phyloP scores from a whole-genome alignment of 2,113 vertebrate genomes.

The Origma solitaria region DNA sequence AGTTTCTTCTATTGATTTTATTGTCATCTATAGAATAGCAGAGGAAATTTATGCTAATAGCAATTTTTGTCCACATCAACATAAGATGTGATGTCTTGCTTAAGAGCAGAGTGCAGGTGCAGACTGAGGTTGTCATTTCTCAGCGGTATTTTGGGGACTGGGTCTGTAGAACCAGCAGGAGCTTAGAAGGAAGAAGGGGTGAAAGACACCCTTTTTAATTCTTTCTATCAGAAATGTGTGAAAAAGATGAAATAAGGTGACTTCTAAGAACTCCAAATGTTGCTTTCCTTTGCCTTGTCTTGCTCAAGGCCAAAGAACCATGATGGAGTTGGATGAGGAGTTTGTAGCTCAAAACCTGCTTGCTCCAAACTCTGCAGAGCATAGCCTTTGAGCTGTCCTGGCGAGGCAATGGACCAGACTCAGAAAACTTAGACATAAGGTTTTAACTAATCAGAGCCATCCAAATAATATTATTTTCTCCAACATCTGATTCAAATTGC shows the following conservation, averaged over 20 bases:
- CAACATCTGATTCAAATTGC: not conserved
- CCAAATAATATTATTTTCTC: not conserved
- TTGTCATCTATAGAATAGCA: not conserved
- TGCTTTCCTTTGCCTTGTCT: not conserved
- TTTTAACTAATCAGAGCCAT: not conserved
- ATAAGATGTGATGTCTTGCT: not conserved
- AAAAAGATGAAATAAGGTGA: not conserved
- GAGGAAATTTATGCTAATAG: not conserved
- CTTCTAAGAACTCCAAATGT: not conserved
- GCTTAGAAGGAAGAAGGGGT: not conserved
- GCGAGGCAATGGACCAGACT: not conserved
- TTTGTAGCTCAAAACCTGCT: not conserved
- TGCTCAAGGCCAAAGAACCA: not conserved
- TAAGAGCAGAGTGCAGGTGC: not conserved
- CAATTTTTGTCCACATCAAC: not conserved
- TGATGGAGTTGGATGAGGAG: not conserved
- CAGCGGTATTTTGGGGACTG: not conserved
- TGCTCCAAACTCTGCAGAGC: not conserved
- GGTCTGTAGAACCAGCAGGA: not conserved
- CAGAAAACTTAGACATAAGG: not conserved
- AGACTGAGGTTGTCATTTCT: not conserved
- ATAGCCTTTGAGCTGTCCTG: not conserved
- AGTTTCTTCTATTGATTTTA: not conserved
- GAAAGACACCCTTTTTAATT: rapidly evolving
- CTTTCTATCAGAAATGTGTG: not conserved